Percentiles rank a stretch among this genome's conserved stretches.
These are phyloP conservation scores for Spilogale gracilis DNA, from an alignment of 2,113 vertebrate genomes.

Conservation along the genomic window DNA sequence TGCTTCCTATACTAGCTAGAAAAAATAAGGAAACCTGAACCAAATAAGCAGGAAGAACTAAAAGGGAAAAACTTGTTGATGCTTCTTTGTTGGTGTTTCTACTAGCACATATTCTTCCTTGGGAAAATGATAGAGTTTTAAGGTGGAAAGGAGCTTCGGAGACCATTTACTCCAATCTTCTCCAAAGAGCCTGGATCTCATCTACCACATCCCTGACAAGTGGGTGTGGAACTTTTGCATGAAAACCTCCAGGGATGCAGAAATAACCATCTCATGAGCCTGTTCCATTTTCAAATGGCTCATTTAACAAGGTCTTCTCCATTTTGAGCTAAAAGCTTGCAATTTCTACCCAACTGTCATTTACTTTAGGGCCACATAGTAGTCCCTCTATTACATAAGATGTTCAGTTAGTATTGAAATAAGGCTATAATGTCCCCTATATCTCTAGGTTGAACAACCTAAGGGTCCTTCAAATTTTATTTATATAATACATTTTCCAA, in stretches of 20 bases:
- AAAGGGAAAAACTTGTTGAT: neutral
- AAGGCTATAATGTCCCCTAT: neutral
- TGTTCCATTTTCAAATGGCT: neutral
- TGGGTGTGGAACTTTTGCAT: neutral
- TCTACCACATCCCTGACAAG: neutral
- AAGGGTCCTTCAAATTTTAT: neutral
- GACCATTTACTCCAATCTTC: neutral
- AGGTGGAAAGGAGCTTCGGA: neutral
- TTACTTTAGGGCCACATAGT: neutral
- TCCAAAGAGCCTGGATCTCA: neutral
- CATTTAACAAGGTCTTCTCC: neutral
- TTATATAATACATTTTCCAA: neutral
- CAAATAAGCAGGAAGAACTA: neutral
- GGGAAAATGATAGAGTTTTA: neutral
- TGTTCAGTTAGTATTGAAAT: slow-evolving; percentile 13
- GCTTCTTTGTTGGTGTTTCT: neutral
- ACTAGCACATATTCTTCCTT: neutral
- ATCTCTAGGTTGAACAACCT: neutral
- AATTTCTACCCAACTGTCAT: neutral
- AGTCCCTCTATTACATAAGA: neutral
- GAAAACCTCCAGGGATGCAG: neutral
- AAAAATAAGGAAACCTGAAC: neutral
- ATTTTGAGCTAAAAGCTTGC: neutral
- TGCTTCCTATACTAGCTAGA: neutral
- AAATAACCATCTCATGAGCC: neutral